Percentiles rank a stretch among this genome's conserved stretches.
These are phyloP conservation scores for Montipora sp. DNA, from an alignment of 64 coral and sea anemone genomes.

Conservation along the genomic window DNA sequence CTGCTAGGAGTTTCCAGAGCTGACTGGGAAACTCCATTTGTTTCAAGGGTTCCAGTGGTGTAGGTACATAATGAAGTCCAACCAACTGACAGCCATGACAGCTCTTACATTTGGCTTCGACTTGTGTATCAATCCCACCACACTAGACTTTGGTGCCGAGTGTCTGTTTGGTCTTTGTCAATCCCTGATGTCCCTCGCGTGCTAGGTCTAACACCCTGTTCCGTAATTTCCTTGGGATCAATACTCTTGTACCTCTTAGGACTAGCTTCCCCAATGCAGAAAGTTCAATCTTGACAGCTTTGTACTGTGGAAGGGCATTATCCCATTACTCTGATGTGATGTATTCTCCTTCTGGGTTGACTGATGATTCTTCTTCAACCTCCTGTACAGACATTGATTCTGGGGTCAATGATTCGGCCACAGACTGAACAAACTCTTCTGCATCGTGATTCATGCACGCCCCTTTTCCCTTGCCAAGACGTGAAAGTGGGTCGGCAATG, in stretches of 20 bases:
- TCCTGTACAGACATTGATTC: constrained; percentile 11
- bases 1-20: constrained; percentile 56
- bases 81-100: constrained; percentile 68
- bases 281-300: constrained; percentile 46
- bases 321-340: constrained; percentile 31
- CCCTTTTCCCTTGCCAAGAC: no score
- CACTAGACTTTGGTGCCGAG: constrained; percentile 44
- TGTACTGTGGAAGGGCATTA: constrained; percentile 14
- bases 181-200: constrained; percentile 62
- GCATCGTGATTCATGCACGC: no score
- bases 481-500: constrained; percentile 15
- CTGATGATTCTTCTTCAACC: constrained; percentile 20
- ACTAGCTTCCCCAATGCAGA: constrained; percentile 29
- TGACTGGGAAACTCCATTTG: constrained; percentile 45
- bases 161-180: constrained; percentile 67
- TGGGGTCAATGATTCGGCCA: constrained; percentile 18
- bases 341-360: constrained; percentile 32
- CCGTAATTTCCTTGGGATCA: constrained; percentile 45
- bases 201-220: constrained; percentile 7
- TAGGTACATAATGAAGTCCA: not conserved
- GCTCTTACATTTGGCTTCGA: constrained; percentile 35
- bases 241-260: constrained; percentile 6
- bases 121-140: not conserved
- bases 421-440: constrained; percentile 1
- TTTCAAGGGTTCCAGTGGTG: constrained; percentile 61